Evolutionary conservation across 2,888 invertebrate species (phyloP), one percentile per base, ranked within the genome.

Genomic region (Lithophane semibrunnea): DNA sequence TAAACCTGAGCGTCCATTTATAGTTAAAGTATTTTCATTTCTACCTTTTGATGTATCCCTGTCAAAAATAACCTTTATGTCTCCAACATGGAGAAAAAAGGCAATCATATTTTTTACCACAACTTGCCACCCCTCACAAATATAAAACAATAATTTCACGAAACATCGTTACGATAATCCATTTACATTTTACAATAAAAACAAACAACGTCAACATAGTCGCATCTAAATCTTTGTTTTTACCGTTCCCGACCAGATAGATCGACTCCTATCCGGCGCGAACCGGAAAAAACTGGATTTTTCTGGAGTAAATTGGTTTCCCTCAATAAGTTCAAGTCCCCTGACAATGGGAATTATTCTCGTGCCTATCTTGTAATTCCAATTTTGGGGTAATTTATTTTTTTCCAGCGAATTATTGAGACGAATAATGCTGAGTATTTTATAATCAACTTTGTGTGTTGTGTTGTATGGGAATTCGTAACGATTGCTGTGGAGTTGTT

Each of bases 321-420:
- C 91, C 91, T 92, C 94, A 93, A 94, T 94, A 94, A 94, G 92
- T 93, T 91, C 86, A 90, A 92, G 91, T 94, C 94, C 93, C 94
- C 90, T 89, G 95, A 94, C 94, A 94, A 94, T 94, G 90, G 90
- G 93, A 94, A 95, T 95, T 95, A 94, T 94, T 92, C 91, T 90
- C 91, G 86, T 93, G 91, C 92, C 93, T 92, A 93, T 94, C 94
- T 92, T 94, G 94, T 94, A 94, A 93, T 94, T 93, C 92, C 94
- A 93, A 94, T 93, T 94, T 93, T 90, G 90, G 88, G 89, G 92
- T 91, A 94, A 93, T 94, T 94, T 92, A 91, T 92, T 93, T 93
- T 93, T 91, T 91, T 84, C 83, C 86, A 83, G 76, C 86, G 86
- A 90, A 90, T 90, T 89, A 90, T 91, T 86, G 87, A 87, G 83